Conservation (phyloP, 2,888 invertebrate genomes). For the Clostera curtula region DNA sequence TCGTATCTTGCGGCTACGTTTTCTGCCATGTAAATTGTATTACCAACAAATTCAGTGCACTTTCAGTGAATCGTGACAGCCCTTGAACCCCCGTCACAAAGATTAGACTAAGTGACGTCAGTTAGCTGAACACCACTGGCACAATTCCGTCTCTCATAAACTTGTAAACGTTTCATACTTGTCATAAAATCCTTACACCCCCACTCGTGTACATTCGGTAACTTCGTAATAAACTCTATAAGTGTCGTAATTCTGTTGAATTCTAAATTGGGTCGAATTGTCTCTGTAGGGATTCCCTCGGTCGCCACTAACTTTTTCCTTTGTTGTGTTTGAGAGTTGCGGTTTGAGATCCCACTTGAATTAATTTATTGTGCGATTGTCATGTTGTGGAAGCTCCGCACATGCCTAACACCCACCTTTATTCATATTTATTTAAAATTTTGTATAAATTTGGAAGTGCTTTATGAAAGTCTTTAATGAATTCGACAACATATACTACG, state of each 20-base stretch:
- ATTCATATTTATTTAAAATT: too few relatives aligned
- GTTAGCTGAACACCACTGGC: not conserved
- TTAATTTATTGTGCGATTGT: too few relatives aligned
- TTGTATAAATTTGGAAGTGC: too few relatives aligned
- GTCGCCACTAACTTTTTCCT: slow-evolving; percentile 27
- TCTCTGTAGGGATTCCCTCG: slow-evolving; percentile 16
- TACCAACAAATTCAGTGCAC: too few relatives aligned
- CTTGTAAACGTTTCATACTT: slow-evolving; percentile 13
- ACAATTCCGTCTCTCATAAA: slow-evolving; percentile 3
- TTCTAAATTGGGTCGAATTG: slow-evolving; percentile 30
- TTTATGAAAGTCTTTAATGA: too few relatives aligned
- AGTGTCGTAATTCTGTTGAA: slow-evolving; percentile 27
- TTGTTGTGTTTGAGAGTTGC: slow-evolving; percentile 27
- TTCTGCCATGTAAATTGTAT: too few relatives aligned
- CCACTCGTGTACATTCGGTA: slow-evolving; percentile 19
- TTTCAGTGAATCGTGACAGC: not conserved
- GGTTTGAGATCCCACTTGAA: slow-evolving; percentile 26
- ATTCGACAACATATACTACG: too few relatives aligned
- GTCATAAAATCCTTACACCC: slow-evolving; percentile 17
- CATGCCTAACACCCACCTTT: too few relatives aligned
- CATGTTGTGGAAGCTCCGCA: too few relatives aligned
- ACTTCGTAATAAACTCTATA: slow-evolving; percentile 27
- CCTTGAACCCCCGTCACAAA: not conserved
- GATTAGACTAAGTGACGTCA: not conserved
- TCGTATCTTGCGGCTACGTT: too few relatives aligned